Conservation (phyloP, 2,888 invertebrate species). For the Leptura quadrifasciata region DNA sequence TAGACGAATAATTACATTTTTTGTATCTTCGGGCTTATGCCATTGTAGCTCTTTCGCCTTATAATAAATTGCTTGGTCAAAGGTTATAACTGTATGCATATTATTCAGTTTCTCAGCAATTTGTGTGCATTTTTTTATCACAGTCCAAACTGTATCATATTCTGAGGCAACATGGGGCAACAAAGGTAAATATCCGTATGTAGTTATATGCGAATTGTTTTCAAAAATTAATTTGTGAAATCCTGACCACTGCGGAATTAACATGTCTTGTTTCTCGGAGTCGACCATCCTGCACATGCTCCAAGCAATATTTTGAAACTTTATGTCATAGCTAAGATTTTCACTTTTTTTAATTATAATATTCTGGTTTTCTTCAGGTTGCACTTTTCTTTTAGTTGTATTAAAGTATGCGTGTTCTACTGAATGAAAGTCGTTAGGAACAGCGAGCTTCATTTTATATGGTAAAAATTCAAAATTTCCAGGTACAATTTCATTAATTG, state of each 20-base stretch:
- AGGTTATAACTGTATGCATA: constrained; percentile 36
- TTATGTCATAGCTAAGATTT: neutral
- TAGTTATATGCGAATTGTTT: constrained; percentile 22
- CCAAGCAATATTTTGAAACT: constrained; percentile 8
- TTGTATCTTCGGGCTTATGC: constrained; percentile 33
- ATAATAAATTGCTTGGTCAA: too few relatives aligned
- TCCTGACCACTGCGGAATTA: constrained; percentile 45
- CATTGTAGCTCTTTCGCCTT: constrained; percentile 52
- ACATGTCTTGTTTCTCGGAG: neutral
- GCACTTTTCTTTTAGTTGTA: neutral
- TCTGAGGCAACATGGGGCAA: constrained; percentile 47
- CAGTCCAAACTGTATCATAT: constrained; percentile 51
- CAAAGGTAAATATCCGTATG: constrained; percentile 47
- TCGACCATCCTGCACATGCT: neutral
- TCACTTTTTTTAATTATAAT: constrained; percentile 16
- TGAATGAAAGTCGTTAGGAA: constrained; percentile 24
- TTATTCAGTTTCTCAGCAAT: constrained; percentile 41
- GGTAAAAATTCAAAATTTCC: constrained; percentile 32
- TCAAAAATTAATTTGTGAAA: constrained; percentile 40
- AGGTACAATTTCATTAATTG: constrained; percentile 11
- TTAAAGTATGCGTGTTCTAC: constrained; percentile 4
- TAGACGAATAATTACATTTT: constrained; percentile 39
- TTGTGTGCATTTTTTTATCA: constrained; percentile 39
- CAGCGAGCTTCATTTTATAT: neutral
- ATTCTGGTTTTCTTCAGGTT: neutral